Percentiles rank a stretch among this genome's conserved stretches.
Conservation (phyloP, 2,113 vertebrate species). For the Tenebrosternarchus preto region DNA sequence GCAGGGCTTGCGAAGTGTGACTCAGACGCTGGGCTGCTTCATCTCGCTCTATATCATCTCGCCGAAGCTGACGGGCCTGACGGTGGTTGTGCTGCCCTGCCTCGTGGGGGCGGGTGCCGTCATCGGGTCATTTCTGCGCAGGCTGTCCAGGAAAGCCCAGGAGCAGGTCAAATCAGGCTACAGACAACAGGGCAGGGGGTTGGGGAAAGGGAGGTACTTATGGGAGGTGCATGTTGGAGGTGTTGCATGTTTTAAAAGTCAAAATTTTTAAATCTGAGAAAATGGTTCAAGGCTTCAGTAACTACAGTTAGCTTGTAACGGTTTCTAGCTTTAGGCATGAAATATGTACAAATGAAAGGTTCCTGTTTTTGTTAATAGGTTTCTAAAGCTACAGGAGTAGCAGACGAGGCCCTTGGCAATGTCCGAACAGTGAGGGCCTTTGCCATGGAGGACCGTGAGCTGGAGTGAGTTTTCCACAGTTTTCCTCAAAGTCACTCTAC, state of each 20-base stretch:
- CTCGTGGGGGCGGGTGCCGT: conserved; percentile 84
- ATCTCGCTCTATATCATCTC: conserved; percentile 90
- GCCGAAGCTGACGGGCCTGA: conserved; percentile 84
- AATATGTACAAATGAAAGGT: not conserved
- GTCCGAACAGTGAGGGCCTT: conserved; percentile 91
- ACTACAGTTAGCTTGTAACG: not conserved
- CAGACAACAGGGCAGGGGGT: no score
- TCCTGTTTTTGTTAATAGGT: conserved; percentile 69
- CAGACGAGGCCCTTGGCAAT: conserved; percentile 89
- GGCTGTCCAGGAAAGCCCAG: conserved; percentile 85
- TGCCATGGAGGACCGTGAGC: conserved; percentile 88
- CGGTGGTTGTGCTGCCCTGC: conserved; percentile 79
- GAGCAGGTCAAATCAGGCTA: conserved; percentile 79
- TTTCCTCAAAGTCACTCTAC: not conserved
- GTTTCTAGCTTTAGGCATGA: not conserved
- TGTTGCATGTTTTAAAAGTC: no score
- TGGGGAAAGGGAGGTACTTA: no score
- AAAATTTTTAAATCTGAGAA: no score
- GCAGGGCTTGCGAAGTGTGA: conserved; percentile 87
- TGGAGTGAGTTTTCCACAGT: conserved; percentile 64
- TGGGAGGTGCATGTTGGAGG: no score
- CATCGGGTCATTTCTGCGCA: conserved; percentile 84
- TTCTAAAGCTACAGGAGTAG: conserved; percentile 86
- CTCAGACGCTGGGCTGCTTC: conserved; percentile 87
- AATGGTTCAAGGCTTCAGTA: not conserved